Evolutionary conservation across 2,888 invertebrate species (phyloP), one percentile per base, ranked within the genome.

Genomic region (Phlogophora meticulosa): DNA sequence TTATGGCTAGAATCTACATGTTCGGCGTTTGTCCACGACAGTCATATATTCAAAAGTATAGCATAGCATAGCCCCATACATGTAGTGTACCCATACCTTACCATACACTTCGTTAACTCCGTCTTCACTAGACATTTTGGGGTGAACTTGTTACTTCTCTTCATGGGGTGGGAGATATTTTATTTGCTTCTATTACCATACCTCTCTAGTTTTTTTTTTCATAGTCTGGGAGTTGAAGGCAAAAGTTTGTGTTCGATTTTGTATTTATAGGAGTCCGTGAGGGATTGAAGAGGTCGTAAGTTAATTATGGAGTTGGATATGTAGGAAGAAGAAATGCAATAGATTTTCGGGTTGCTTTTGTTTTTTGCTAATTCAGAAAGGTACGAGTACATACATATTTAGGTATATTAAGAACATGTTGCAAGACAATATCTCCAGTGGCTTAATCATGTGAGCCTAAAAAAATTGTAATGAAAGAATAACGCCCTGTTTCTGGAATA

Each of bases 81-180:
- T 32, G 4, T 1, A 9, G 0, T 43, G 20, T 34, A 34, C 32
- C 4, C 0, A 10, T 2, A 3, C 9, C 43, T 72, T 53, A 63
- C 0, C 7, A 34, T 20, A 15, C 32, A 52, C 51, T 59, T 76
- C 64, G 46, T 65, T 66, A 67, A 10, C 24, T 43, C 49, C 20
- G 55, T 40, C 61, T 63, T 64, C 53, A 48, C 52, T 45, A 32
- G 65, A 68, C 69, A 80, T 75, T 75, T 71, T 65, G 38, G 77
- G 78, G 73, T 32, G 45, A 24, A 15, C 63, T 72, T 74, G 72
- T 81, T 75, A 73, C 40, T 24, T 42, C 55, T 9, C 42, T 67
- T 53, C 60, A 80, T 77, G 65, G 85, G 83, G 85, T 84, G 85
- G 67, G 72, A 71, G 57, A 72, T 74, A 76, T 72, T 76, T 80